A percentile compares a stretch with the other conserved stretches of the same genome.
phyloP scores from a whole-genome alignment of 2,888 invertebrate species.

The Choristoneura rosaceana region DNA sequence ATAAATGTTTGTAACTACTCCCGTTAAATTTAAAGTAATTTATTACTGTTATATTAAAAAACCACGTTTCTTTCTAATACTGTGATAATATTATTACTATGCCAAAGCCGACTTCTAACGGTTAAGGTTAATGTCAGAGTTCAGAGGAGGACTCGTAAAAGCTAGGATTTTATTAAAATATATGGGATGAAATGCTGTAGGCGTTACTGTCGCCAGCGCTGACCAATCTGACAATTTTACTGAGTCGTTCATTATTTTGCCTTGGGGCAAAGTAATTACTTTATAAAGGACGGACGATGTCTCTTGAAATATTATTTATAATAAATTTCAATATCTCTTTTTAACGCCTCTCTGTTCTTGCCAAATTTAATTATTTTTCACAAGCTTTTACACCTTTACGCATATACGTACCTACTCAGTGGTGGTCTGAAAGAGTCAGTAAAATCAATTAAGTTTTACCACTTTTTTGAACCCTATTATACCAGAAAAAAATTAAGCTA shows the following conservation, averaged over 20 bases:
- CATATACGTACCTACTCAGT: too few relatives aligned
- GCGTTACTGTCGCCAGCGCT: neutral
- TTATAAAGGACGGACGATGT: neutral
- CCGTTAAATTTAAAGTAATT: neutral
- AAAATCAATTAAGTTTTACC: too few relatives aligned
- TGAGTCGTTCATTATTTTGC: neutral
- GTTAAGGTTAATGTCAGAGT: conserved; percentile 13
- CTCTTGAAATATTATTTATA: neutral
- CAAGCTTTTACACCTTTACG: too few relatives aligned
- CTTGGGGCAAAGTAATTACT: conserved; percentile 5
- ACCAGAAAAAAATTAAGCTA: too few relatives aligned
- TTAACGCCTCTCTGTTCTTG: neutral
- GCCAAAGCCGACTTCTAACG: conserved; percentile 5
- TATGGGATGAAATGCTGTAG: neutral
- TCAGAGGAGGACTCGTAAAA: conserved; percentile 6
- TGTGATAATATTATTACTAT: neutral
- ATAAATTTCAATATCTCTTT: neutral
- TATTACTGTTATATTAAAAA: neutral
- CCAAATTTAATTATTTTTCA: too few relatives aligned
- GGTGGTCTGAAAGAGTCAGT: too few relatives aligned
- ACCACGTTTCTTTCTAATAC: neutral
- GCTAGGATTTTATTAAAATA: conserved; percentile 12
- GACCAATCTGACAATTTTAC: conserved; percentile 6
- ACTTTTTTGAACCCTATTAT: too few relatives aligned
- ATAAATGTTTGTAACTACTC: too few relatives aligned